Evolutionary conservation across 2,888 invertebrate species (phyloP).

Genomic region (Amblyteles armatorius): DNA sequence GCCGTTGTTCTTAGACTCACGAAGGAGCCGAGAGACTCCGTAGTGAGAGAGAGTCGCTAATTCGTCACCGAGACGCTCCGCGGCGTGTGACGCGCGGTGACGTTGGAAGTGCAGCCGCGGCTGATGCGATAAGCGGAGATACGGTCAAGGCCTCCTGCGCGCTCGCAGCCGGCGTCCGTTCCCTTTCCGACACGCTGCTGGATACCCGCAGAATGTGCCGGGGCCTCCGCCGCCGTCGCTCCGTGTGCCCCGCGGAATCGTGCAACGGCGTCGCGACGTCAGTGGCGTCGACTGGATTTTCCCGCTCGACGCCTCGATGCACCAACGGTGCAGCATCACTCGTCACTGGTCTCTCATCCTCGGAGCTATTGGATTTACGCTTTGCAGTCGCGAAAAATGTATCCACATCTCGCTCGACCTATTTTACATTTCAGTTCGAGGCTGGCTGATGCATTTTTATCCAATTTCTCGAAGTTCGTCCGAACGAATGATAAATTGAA

Average conservation of each 20-base stretch:
- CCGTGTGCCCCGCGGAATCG: slow-evolving; percentile 59
- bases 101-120: slow-evolving; percentile 77
- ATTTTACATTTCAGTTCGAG: neutral
- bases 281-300: slow-evolving; percentile 58
- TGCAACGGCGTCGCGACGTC: slow-evolving; percentile 64
- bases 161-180: slow-evolving; percentile 82
- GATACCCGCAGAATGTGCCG: slow-evolving; percentile 72
- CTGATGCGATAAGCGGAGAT: slow-evolving; percentile 84
- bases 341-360: neutral
- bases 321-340: slow-evolving; percentile 33
- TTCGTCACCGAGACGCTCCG: slow-evolving; percentile 69
- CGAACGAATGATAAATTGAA: too few relatives aligned
- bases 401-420: neutral
- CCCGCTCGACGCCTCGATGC: slow-evolving; percentile 41
- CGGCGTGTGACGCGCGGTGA: slow-evolving; percentile 74
- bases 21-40: slow-evolving; percentile 15
- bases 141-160: slow-evolving; percentile 83
- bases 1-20: slow-evolving; percentile 14
- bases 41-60: slow-evolving; percentile 48
- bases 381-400: neutral
- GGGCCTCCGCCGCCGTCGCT: slow-evolving; percentile 57
- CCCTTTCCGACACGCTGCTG: slow-evolving; percentile 81
- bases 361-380: neutral
- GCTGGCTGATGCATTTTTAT: neutral
- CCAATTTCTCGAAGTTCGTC: neutral